Evolutionary conservation across 2,797 vertebrate species (phyloP).

Genomic region (Euthynnus affinis): DNA sequence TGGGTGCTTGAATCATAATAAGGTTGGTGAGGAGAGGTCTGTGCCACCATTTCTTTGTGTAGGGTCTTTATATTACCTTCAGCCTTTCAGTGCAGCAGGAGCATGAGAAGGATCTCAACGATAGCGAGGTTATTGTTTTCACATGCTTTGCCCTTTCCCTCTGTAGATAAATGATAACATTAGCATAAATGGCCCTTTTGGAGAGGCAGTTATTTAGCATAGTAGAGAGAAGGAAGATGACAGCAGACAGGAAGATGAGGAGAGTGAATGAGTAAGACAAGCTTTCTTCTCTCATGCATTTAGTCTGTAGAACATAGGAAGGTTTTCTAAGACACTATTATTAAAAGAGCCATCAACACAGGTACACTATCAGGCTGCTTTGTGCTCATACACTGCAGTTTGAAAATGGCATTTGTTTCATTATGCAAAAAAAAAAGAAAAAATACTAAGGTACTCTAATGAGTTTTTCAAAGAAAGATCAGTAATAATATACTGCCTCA

Average conservation of each 20-base stretch:
- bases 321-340: too few relatives aligned
- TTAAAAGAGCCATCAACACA: too few relatives aligned
- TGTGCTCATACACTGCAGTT: too few relatives aligned
- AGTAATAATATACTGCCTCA: too few relatives aligned
- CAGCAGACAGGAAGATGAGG: not conserved
- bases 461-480: too few relatives aligned
- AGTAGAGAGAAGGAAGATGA: slow-evolving; percentile 1
- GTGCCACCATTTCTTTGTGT: slow-evolving; percentile 6
- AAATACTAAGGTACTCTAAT: too few relatives aligned
- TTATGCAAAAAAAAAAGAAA: too few relatives aligned
- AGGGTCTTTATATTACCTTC: slow-evolving; percentile 17
- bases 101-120: slow-evolving; percentile 26
- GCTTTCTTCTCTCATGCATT: too few relatives aligned
- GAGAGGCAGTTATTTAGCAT: slow-evolving; percentile 38
- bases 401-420: too few relatives aligned
- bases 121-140: slow-evolving; percentile 46
- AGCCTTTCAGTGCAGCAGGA: not conserved
- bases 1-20: slow-evolving; percentile 34
- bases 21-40: slow-evolving; percentile 26
- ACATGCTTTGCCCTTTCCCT: slow-evolving; percentile 40
- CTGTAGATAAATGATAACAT: slow-evolving; percentile 50
- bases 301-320: too few relatives aligned
- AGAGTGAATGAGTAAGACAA: too few relatives aligned
- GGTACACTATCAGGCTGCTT: too few relatives aligned
- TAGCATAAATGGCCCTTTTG: slow-evolving; percentile 51